A percentile compares a stretch with the other conserved stretches of the same genome.
phyloP scores from a whole-genome alignment of 2,797 vertebrate genomes.

The Falco rusticolus region DNA sequence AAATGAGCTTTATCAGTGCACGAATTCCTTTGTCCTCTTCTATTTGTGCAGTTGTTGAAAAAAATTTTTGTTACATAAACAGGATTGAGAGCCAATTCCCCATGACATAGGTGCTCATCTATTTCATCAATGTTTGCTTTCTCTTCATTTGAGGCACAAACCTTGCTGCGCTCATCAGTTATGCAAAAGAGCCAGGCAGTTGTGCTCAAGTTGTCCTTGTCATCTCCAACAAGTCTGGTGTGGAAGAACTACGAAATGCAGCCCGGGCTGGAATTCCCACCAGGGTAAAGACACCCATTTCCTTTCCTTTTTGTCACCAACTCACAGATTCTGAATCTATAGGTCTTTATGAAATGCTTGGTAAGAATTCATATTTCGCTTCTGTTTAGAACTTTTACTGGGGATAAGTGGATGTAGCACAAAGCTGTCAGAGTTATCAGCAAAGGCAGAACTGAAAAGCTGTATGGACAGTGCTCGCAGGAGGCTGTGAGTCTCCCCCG shows the following conservation, averaged over 20 bases:
- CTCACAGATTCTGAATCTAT: not conserved
- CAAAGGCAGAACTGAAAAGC: not conserved
- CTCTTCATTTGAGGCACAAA: constrained; percentile 80
- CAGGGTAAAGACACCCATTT: constrained; percentile 69
- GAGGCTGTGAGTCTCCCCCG: not conserved
- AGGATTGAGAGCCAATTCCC: not conserved
- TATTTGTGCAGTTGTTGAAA: not conserved
- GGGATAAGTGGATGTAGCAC: not conserved
- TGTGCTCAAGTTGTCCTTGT: constrained; percentile 84
- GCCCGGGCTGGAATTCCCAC: constrained; percentile 87
- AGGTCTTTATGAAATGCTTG: not conserved
- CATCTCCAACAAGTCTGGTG: constrained; percentile 86
- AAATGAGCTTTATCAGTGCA: not conserved
- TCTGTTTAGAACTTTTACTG: fast-evolving
- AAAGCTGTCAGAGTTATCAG: not conserved
- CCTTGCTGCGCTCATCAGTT: constrained; percentile 85
- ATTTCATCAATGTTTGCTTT: not conserved
- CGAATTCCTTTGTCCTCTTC: not conserved
- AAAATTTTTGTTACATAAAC: not conserved
- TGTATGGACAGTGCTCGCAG: not conserved
- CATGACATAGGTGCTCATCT: not conserved
- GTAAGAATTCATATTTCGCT: not conserved
- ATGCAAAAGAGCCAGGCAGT: constrained; percentile 80
- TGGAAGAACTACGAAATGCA: constrained; percentile 86
- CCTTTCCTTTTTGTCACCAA: not conserved